Percentiles rank a stretch among this genome's conserved stretches.
Evolutionary conservation across 2,797 vertebrate genomes (phyloP).

Genomic region (Florisuga fusca): DNA sequence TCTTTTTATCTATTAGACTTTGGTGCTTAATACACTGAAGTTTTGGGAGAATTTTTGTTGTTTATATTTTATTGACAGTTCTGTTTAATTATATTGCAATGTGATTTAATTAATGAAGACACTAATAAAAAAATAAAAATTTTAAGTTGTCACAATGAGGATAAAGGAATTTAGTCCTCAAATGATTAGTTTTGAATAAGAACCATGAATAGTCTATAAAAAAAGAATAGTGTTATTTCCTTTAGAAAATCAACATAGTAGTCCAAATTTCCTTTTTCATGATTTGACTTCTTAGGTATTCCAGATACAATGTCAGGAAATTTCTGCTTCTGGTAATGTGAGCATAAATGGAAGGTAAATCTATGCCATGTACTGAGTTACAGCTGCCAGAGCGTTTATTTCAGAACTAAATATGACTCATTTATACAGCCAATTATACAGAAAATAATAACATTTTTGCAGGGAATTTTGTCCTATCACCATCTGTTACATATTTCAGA

Average conservation of each 20-base stretch:
- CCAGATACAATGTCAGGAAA: not conserved
- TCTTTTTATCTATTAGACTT: not conserved
- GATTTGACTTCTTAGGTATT: not conserved
- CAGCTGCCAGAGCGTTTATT: not conserved
- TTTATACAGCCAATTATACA: not conserved
- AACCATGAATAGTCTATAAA: not conserved
- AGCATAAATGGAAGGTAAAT: not conserved
- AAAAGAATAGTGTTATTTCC: not conserved
- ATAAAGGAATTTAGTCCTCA: not conserved
- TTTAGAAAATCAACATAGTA: not conserved
- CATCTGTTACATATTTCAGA: slow-evolving; percentile 23
- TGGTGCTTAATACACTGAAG: not conserved
- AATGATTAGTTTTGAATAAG: not conserved
- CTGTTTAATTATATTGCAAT: not conserved
- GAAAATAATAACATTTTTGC: not conserved
- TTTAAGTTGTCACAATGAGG: not conserved
- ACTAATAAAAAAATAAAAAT: not conserved
- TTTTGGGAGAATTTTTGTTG: not conserved
- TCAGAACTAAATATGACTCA: not conserved
- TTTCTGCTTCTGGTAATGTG: not conserved
- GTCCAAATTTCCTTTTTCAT: not conserved
- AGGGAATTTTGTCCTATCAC: not conserved
- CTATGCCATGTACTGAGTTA: not conserved
- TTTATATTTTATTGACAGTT: not conserved
- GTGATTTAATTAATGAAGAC: not conserved